phyloP scores from a whole-genome alignment of 2,797 vertebrate genomes.

The Anguilla megastoma region DNA sequence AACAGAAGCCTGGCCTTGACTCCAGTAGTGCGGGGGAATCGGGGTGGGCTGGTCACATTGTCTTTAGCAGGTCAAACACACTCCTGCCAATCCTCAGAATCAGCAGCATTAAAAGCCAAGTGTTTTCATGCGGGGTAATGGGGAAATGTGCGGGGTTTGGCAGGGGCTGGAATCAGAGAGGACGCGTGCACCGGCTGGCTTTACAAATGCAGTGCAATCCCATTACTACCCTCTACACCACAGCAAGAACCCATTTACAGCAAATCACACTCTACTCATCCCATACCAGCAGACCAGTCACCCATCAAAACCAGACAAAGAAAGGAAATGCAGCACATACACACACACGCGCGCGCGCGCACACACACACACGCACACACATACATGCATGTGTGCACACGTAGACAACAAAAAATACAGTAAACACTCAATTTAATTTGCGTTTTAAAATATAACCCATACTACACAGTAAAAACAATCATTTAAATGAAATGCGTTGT shows the following conservation, averaged over 20 bases:
- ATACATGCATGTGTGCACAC: no score
- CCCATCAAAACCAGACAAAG: slow-evolving; percentile 68
- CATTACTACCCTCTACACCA: slow-evolving; percentile 72
- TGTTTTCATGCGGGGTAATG: slow-evolving; percentile 70
- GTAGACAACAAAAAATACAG: neutral
- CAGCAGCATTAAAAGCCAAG: slow-evolving; percentile 50
- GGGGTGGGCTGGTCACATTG: slow-evolving; percentile 62
- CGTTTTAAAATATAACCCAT: neutral
- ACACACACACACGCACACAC: neutral
- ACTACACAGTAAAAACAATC: neutral
- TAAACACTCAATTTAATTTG: neutral
- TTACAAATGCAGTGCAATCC: slow-evolving; percentile 73
- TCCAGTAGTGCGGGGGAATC: slow-evolving; percentile 64
- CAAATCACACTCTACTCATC: slow-evolving; percentile 75
- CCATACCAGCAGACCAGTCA: slow-evolving; percentile 65
- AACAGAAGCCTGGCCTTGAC: slow-evolving; percentile 63
- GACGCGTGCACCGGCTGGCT: slow-evolving; percentile 69
- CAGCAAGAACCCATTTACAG: slow-evolving; percentile 73
- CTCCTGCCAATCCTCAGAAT: slow-evolving; percentile 52
- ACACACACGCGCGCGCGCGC: slow-evolving; percentile 55
- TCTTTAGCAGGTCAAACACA: slow-evolving; percentile 59
- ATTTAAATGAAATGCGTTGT: neutral
- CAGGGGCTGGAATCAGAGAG: slow-evolving; percentile 73
- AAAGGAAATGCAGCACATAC: slow-evolving; percentile 61
- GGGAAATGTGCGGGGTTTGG: slow-evolving; percentile 74